Conservation (phyloP, 1,140 invertebrate species). For the Plectrocnemia conspersa region DNA sequence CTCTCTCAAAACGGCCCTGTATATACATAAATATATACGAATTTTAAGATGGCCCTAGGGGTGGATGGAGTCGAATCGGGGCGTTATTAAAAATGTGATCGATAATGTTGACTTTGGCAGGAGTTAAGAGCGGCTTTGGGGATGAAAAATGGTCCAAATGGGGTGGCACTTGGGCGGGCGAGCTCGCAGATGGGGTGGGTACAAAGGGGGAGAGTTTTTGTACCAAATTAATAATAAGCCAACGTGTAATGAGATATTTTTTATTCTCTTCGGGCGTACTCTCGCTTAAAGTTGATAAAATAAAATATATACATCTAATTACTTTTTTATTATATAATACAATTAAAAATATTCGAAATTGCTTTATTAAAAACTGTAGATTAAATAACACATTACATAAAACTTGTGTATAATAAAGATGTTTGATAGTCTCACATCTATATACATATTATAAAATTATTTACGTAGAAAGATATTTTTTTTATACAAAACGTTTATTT, state of each 20-base stretch:
- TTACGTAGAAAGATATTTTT: too few relatives aligned
- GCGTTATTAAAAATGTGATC: slow-evolving; percentile 36
- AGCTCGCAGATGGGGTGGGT: neutral
- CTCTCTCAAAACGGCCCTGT: neutral
- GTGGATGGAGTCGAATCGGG: slow-evolving; percentile 14
- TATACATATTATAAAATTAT: too few relatives aligned
- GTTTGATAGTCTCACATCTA: too few relatives aligned
- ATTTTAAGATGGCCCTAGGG: slow-evolving; percentile 14
- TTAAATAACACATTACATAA: too few relatives aligned
- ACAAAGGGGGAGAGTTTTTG: slow-evolving; percentile 1
- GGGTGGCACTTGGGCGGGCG: slow-evolving; percentile 4
- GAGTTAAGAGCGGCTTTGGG: slow-evolving; percentile 25
- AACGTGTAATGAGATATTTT: slow-evolving; percentile 30
- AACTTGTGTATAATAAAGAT: too few relatives aligned
- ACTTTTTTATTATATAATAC: neutral
- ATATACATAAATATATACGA: too few relatives aligned
- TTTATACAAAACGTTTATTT: too few relatives aligned
- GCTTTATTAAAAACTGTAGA: neutral
- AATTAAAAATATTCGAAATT: neutral
- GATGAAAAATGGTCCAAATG: slow-evolving; percentile 29
- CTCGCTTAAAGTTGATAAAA: too few relatives aligned
- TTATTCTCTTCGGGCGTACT: too few relatives aligned
- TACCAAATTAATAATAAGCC: slow-evolving; percentile 27
- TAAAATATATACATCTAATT: neutral
- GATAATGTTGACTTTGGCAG: slow-evolving; percentile 32